Base-by-base conservation (phyloP, 2,113 vertebrate species). In the Danionella cerebrum region DNA sequence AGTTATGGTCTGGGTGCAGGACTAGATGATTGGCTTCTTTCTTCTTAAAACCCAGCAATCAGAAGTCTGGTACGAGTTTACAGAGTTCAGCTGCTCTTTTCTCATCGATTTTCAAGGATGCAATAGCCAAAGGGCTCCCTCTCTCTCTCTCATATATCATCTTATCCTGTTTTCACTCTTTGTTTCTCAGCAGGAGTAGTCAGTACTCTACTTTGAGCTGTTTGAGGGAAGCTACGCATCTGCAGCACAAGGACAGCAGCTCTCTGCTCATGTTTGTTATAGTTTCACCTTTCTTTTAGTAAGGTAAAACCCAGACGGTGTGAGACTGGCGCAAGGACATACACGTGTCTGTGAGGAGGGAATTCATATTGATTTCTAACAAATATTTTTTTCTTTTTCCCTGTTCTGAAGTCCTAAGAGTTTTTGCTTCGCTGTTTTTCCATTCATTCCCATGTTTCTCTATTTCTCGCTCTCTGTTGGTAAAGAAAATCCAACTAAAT, bases 351-450 rank as follows among this genome's bases (percentile, higher is more conserved):
- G 79, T 75, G 73, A 74, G 73, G 78, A 77, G 67, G 76, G 76
- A 84, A 79, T 67, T 70, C 53, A 78, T 85, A 85, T 87, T 83
- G 87, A 89, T 89, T 86, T 88, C 84, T 81, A 77, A 74, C 77
- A 76, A 80, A 78, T 69, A 73, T 72, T 77, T 31, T 44, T 48
- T 41, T 27, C 16, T 5, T 3, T 10, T 29, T 21, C n/a, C 16
- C 6, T 66, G 71, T 22, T 67, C 70, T 71, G 83, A 85, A 83
- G 84, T 81, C 79, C 82, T 78, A 69, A 88, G 88, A 92, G 91
- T 87, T 88, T 89, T 91, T 90, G 89, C 89, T 91, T 84, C 81
- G 84, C 85, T 86, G 66, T 31, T 13, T 42, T 18, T 36, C 19
- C 65, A 76, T 76, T 78, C 74, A 76, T 84, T 80, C 83, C 72